Evolutionary conservation across 1,140 invertebrate species (phyloP).

Genomic region (Zaprionus camerounensis): DNA sequence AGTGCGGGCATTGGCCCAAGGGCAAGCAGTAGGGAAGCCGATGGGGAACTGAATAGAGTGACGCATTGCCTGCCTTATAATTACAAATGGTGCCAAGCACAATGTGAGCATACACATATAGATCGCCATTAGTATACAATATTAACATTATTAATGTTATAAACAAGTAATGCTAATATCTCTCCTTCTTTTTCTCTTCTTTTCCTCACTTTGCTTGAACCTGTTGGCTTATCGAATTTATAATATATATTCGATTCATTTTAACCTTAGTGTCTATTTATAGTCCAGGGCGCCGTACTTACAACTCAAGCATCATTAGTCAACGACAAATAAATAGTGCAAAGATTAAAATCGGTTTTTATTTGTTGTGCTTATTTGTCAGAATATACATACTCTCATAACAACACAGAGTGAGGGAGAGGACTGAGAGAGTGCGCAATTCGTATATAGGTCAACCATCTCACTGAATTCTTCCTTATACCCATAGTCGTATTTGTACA

Average conservation of each 20-base stretch:
- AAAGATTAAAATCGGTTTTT: neutral
- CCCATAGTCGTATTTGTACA: neutral
- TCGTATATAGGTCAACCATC: neutral
- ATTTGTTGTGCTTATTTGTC: neutral
- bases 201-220: neutral
- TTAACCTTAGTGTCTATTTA: neutral
- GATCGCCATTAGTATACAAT: neutral
- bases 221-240: neutral
- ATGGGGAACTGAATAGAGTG: neutral
- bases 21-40: neutral
- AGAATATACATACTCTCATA: neutral
- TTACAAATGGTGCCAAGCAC: neutral
- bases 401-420: neutral
- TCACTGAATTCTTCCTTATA: neutral
- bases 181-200: neutral
- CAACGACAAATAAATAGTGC: neutral
- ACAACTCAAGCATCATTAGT: neutral
- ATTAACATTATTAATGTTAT: neutral
- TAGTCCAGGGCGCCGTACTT: neutral
- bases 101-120: neutral
- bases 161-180: neutral
- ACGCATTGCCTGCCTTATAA: slow-evolving; percentile 7
- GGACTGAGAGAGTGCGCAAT: neutral
- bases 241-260: neutral
- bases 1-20: slow-evolving; percentile 41